A percentile compares a stretch with the other conserved stretches of the same genome.
These are phyloP conservation scores for Crambe crambe DNA, from an alignment of 37 sponge, comb jelly and placozoan genomes.

Conservation along the genomic window DNA sequence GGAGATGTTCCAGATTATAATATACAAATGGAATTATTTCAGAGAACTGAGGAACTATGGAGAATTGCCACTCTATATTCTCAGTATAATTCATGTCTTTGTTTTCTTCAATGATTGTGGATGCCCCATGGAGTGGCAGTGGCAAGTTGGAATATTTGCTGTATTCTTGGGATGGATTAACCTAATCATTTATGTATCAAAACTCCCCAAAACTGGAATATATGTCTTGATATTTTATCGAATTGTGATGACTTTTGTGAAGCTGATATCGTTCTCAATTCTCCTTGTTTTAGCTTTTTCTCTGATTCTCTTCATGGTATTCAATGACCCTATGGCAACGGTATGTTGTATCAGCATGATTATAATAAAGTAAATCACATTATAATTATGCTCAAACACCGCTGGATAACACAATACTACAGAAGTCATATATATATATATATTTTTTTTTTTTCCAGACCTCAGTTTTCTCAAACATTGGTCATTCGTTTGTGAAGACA, in stretches of 20 bases:
- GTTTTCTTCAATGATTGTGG: constrained; percentile 9
- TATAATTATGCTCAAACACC: no score
- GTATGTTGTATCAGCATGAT: constrained; percentile 31
- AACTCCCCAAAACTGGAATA: constrained; percentile 75
- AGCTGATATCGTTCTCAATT: constrained; percentile 64
- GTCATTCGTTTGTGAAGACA: constrained; percentile 66
- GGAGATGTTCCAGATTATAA: constrained; percentile 39
- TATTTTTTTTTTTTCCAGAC: no score
- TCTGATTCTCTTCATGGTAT: constrained; percentile 81
- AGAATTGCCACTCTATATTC: constrained; percentile 33
- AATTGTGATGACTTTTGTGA: constrained; percentile 80
- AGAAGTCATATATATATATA: no score
- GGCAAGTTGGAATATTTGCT: constrained; percentile 82
- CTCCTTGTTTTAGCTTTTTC: constrained; percentile 85
- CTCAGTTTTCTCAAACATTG: constrained; percentile 51
- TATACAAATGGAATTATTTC: constrained; percentile 15
- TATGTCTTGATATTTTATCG: constrained; percentile 94
- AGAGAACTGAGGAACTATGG: constrained; percentile 54
- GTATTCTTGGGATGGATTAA: constrained; percentile 87
- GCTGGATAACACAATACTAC: no score
- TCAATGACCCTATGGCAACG: constrained; percentile 32
- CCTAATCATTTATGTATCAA: constrained; percentile 72
- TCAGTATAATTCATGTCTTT: constrained; percentile 55
- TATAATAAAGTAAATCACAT: constrained; percentile 82
- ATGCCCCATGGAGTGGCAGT: constrained; percentile 70